Evolutionary conservation across 1,140 invertebrate species (phyloP), one percentile per base, ranked within the genome.

Genomic region (Euura saliciscinereae): DNA sequence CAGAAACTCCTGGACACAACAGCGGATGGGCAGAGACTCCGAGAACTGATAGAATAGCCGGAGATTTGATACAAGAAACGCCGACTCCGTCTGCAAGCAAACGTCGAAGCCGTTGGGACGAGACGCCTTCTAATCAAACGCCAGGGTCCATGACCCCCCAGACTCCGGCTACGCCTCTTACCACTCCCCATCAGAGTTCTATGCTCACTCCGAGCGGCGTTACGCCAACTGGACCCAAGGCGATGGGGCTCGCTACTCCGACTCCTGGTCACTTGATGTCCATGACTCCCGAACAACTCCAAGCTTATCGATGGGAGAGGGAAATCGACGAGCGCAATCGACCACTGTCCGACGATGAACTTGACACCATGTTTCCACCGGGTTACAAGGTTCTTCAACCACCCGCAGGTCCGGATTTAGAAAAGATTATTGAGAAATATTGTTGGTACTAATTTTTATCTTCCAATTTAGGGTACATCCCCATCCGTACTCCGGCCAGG

Each of bases 201-300:
- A 88, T 91, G 78, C 80, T 92, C 76, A 92, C 92, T 45, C 91
- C 92, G 0, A 90, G 90, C 71, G 90, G 85, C 51, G 87, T 90
- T 2, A 99, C 98, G 2, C 99, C 99, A 0, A 94, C 97, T 42
- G 99, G 99, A 65, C 89, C 94, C 1, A 98, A 98, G 85, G 98
- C 99, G 1, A 99, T 99, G 97, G 97, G 92, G 0, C 94, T 99
- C 93, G 96, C 96, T 0, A 99, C 99, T 0, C 99, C 99, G 0
- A 98, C 97, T 1, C 97, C 97, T 0, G 94, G 95, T 73, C 97
- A 99, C 81, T 88, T 99, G 66, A 94, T 98, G 75, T 95, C 96
- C 2, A 99, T 99, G 98, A 99, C 99, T 0, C 98, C 99, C 0
- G 99, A 99, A 87, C 98, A 99, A 86, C 87, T 99, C 74, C 98